Base-by-base conservation (phyloP, 2,888 invertebrate species). In the Chrysina gloriosa region DNA sequence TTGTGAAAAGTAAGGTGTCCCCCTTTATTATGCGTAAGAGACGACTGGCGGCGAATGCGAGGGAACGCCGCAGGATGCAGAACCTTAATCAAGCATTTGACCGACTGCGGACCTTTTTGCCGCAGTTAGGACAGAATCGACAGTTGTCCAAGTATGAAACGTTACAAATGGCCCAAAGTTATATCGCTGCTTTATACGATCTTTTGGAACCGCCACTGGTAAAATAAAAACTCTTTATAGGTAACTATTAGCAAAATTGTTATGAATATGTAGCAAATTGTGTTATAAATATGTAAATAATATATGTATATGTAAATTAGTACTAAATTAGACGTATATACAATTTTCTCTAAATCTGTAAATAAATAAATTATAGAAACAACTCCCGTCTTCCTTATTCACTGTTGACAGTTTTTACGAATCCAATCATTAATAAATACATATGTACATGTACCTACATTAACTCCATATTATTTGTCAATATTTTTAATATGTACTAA, bases 141-240 rank as follows among this genome's bases (percentile, higher is more conserved):
- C 95, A 97, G 79, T 84, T 97, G 65, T 96, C 96, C 31, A 97
- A 97, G 81, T 97, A 96, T 83, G 97, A 97, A 82, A 97, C 97
- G 0, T 86, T 97, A 1, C 97, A 97, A 84, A 97, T 97, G 96
- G 97, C 97, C 0, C 97, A 97, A 81, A 95, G 94, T 0, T 97
- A 97, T 81, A 97, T 97, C 77, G 88, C 92, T 1, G 96, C 96
- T 0, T 84, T 97, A 2, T 92, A 93, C 78, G 96, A 96, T 81
- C 84, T 97, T 0, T 84, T 96, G 45, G 81, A 81, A 29, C 72
- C 74, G 63, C 68, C 68, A n/a, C 3, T 14, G 6, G 39, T 39
- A 42, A 58, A 58, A 39, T 58, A 25, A 58, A 3, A n/a, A 23
- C 19, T 23, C 36, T 23, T 25, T 23, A 25, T 23, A 2, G 11